Evolutionary conservation across 2,113 vertebrate genomes (phyloP).

Genomic region (Bujurquina vittata): DNA sequence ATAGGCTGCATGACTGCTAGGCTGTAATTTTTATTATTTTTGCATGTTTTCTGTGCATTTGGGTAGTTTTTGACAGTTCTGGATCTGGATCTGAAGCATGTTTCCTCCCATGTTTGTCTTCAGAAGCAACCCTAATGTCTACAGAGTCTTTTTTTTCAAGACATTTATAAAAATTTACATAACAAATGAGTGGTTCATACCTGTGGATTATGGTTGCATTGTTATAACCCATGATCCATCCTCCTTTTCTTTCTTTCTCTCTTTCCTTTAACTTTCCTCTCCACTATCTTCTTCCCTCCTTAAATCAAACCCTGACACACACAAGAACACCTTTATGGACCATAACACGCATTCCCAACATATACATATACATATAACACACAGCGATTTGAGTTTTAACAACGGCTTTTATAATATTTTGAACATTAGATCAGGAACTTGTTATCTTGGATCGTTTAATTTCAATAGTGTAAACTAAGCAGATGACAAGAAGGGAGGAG

Average conservation of each 20-base stretch:
- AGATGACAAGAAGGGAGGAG: constrained; percentile 17
- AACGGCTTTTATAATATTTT: constrained; percentile 1
- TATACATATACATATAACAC: too few relatives aligned
- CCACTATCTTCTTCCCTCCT: too few relatives aligned
- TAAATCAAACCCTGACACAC: too few relatives aligned
- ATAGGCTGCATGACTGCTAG: neutral
- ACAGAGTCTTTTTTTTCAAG: neutral
- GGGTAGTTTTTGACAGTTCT: neutral
- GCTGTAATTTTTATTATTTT: neutral
- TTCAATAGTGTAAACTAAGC: neutral
- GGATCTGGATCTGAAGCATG: neutral
- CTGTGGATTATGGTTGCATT: neutral
- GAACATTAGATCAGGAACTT: neutral
- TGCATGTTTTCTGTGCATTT: neutral
- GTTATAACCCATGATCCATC: neutral
- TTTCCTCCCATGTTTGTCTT: neutral
- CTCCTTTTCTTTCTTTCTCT: too few relatives aligned
- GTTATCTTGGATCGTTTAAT: neutral
- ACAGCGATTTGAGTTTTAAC: neutral
- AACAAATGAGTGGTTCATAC: neutral
- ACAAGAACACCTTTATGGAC: too few relatives aligned
- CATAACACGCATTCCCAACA: neutral
- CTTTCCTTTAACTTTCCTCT: too few relatives aligned
- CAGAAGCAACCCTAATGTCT: neutral
- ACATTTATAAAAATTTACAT: neutral